Evolutionary conservation across 2,888 invertebrate genomes (phyloP), one percentile per base, ranked within the genome.

Genomic region (Himalopsyche kuldschensis): DNA sequence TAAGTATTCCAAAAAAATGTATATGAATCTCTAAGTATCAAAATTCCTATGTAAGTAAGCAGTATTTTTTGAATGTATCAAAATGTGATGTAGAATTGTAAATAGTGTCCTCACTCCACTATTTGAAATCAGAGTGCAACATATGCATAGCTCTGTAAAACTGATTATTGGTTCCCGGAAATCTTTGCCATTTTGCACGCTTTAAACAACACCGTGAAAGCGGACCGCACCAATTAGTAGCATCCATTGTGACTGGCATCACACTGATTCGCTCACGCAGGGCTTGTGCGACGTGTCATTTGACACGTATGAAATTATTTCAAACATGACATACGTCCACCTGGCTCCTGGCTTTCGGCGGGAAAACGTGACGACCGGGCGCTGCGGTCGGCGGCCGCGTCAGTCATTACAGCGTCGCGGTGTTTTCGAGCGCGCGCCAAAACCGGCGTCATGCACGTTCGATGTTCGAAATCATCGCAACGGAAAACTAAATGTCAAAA

Each of bases 271-370:
- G n/a, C 55, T 4, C 55, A 55, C 55, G 55, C 55, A 55, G 55
- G 24, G 55, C 20, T 15, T 1, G 55, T n/a, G 55, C 24, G 55
- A 55, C 55, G 55, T 55, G 55, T 55, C 55, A 55, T 55, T 55
- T 24, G 55, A 55, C 55, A 55, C 55, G 24, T 55, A 55, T 55
- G 24, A 55, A 55, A 55, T 55, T 55, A 82, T 63, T 82, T 82
- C 69, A 47, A 82, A 78, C 81, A 78, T 63, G 81, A 78, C 81
- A 82, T 76, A 27, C 30, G 77, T n/a, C 27, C 63, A 30, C 81
- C 46, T 48, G 31, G 76, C 32, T 78, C 77, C 77, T n/a, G 81
- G 81, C 76, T 27, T 20, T 24, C 32, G 30, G 76, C 48, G 30
- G 81, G 80, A 75, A 30, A 81, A 76, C 76, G 79, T 31, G 48